These are phyloP conservation scores for Drosophila mayaguana DNA, from an alignment of 2,888 invertebrate species.

Conservation along the genomic window DNA sequence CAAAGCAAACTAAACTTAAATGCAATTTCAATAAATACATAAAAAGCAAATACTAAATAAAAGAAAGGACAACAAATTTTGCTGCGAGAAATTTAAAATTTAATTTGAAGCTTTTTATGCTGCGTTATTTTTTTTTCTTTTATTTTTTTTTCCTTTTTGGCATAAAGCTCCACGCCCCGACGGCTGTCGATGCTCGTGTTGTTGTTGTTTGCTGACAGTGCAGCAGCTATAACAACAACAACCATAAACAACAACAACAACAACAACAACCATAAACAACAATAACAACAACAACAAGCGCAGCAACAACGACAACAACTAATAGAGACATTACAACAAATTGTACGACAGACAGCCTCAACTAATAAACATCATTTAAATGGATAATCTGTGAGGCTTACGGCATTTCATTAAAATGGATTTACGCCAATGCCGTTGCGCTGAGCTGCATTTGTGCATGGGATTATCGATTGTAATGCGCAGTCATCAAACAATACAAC, in stretches of 20 bases:
- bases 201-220: conserved; percentile 39
- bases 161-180: conserved; percentile 55
- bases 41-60: not conserved
- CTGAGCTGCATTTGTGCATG: conserved; percentile 75
- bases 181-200: conserved; percentile 19
- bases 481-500: conserved; percentile 71
- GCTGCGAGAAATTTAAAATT: conserved; percentile 48
- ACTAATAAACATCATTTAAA: conserved; percentile 62
- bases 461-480: conserved; percentile 77
- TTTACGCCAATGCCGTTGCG: conserved; percentile 67
- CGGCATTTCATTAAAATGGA: conserved; percentile 74
- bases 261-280: no score
- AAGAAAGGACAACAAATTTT: not conserved
- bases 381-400: conserved; percentile 62
- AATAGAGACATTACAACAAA: conserved; percentile 28
- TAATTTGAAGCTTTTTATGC: conserved; percentile 45
- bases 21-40: not conserved
- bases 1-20: not conserved
- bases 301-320: not conserved
- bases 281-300: not conserved
- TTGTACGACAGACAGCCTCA: conserved; percentile 11
- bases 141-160: conserved; percentile 18
- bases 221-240: conserved; percentile 27
- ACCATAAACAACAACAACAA: conserved; percentile 10
- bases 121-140: conserved; percentile 9